phyloP scores from a whole-genome alignment of 2,797 vertebrate species.

The Pangasius sanitwongsei region DNA sequence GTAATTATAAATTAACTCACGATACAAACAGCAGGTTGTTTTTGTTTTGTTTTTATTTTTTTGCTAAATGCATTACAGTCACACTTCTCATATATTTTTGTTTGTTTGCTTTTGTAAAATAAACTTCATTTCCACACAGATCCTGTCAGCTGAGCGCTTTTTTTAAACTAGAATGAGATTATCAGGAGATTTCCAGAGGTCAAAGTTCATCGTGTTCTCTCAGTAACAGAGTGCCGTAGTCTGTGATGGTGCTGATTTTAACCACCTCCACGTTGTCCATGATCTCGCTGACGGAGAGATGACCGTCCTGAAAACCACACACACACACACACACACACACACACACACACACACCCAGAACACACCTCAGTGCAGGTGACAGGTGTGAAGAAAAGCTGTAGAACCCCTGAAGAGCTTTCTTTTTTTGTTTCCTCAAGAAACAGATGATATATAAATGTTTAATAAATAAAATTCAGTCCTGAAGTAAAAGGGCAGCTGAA shows the following conservation, averaged over 20 bases:
- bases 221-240: constrained; percentile 71
- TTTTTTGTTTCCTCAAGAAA: not conserved
- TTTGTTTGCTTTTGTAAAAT: not conserved
- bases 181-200: constrained; percentile 15
- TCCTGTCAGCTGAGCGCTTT: not conserved
- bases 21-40: not conserved
- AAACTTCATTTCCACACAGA: not conserved
- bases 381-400: not conserved
- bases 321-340: constrained; percentile 16
- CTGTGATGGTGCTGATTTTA: constrained; percentile 74
- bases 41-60: not conserved
- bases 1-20: not conserved
- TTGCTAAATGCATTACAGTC: too few species aligned
- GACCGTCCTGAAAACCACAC: constrained; percentile 69
- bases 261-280: constrained; percentile 67
- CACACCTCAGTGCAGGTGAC: not conserved
- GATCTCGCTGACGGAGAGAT: constrained; percentile 68
- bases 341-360: not conserved
- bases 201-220: constrained; percentile 73
- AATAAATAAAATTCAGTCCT: not conserved
- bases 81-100: too few species aligned
- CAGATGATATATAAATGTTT: not conserved
- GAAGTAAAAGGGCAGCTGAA: not conserved
- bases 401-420: not conserved
- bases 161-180: too few species aligned